Evolutionary conservation across 2,888 invertebrate genomes (phyloP), one percentile per base, ranked within the genome.

Genomic region (Ypsolopha scabrella): DNA sequence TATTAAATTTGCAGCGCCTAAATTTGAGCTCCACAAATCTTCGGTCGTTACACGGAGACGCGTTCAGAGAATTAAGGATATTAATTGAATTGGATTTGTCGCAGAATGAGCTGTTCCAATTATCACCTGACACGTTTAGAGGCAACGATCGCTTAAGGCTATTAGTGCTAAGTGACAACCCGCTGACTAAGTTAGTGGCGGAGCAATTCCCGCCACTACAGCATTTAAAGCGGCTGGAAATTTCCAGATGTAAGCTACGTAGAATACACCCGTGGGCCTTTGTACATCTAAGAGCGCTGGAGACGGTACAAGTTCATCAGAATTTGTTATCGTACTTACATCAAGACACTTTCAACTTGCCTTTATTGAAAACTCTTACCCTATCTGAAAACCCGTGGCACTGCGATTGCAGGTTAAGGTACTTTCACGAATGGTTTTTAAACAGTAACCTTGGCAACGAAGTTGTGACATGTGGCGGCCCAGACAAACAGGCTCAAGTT

Each of bases 341-440:
- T 59, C 75, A 74, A 55, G 74, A 79, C 49, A 83, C 85, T 1
- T 83, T 86, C 51, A 81, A 86, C 59, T 68, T 86, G 41, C 82
- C 83, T 4, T 65, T 75, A 52, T 83, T 96, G 48, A 95, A 95
- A 81, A 93, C 94, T 3, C 81, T 96, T 11, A 90, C 91, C 9
- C 75, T 96, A 51, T 93, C 94, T 58, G 93, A 93, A 37, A 97
- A 97, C 72, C 95, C 93, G 7, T 97, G 96, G 96, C 90, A 89
- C 59, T 97, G 97, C 72, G 95, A 97, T 76, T 97, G 97, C 75
- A 90, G 92, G 61, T 75, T 97, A 57, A 89, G 93, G 50, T 92
- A 92, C 47, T 94, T 96, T 64, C 90, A 95, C 49, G 90, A 90
- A 58, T 96, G 96, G 95, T 91, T 94, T 68, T 83, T 94, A 24